A percentile compares a stretch with the other conserved stretches of the same genome.
Conservation (phyloP, 2,888 invertebrate species). For the Melieria crassipennis region DNA sequence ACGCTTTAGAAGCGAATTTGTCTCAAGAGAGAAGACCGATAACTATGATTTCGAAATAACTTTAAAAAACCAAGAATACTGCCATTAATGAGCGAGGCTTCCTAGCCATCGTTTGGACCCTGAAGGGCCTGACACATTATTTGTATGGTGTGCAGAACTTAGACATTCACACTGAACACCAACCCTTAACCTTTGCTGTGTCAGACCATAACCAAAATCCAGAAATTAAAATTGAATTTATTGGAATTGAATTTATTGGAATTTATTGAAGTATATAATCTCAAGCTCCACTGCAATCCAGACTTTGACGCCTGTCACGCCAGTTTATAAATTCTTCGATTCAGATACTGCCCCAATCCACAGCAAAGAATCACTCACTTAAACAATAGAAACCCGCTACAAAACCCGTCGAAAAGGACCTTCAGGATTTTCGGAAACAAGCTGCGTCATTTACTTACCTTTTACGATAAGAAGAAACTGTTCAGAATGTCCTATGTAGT, state of each 20-base stretch:
- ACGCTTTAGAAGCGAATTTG: constrained; percentile 28
- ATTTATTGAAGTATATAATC: constrained; percentile 6
- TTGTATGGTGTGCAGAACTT: too few relatives aligned
- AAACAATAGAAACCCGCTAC: neutral
- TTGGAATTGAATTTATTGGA: neutral
- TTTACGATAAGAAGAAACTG: constrained; percentile 12
- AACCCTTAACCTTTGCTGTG: constrained; percentile 9
- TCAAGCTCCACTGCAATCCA: constrained; percentile 25
- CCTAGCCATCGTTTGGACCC: neutral
- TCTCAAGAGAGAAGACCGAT: neutral
- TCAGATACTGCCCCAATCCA: constrained; percentile 29
- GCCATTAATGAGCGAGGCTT: too few relatives aligned
- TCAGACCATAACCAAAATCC: constrained; percentile 9
- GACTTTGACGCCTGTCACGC: constrained; percentile 17
- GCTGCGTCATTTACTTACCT: neutral
- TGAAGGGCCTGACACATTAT: too few relatives aligned
- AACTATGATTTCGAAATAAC: too few relatives aligned
- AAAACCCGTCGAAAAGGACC: constrained; percentile 40
- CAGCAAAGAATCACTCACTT: constrained; percentile 37
- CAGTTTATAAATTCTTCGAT: constrained; percentile 1
- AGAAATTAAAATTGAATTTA: constrained; percentile 9
- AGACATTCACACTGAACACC: neutral
- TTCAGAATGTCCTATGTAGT: constrained; percentile 28
- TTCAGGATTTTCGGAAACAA: constrained; percentile 34
- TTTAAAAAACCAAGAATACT: too few relatives aligned